These are phyloP conservation scores for Poecile montanus DNA, from an alignment of 2,797 vertebrate species.

Conservation along the genomic window DNA sequence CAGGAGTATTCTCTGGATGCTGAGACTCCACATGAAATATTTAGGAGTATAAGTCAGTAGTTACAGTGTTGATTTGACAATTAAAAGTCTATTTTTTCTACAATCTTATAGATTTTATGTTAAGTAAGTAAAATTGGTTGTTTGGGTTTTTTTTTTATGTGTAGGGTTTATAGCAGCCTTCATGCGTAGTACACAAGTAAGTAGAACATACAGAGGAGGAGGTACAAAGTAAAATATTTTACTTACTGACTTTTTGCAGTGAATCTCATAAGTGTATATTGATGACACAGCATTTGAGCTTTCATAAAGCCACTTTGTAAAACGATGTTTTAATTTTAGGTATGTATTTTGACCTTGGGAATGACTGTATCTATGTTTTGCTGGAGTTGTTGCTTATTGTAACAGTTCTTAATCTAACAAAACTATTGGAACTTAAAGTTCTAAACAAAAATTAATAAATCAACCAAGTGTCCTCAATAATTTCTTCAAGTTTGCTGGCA, in stretches of 20 bases:
- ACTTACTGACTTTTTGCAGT: background rate
- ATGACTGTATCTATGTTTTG: background rate
- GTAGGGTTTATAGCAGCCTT: background rate
- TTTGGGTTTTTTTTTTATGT: background rate
- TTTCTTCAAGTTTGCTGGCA: background rate
- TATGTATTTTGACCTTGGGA: background rate
- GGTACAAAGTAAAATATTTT: background rate
- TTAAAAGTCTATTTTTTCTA: background rate
- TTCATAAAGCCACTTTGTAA: background rate
- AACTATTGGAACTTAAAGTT: background rate
- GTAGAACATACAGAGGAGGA: background rate
- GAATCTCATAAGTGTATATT: background rate
- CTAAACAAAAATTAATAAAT: background rate
- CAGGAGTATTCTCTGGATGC: background rate
- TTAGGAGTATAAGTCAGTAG: background rate
- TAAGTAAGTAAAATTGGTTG: background rate
- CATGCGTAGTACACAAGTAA: background rate
- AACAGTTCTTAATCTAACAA: background rate
- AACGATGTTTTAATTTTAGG: background rate
- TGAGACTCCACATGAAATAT: background rate
- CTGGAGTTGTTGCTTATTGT: background rate
- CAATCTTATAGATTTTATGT: background rate
- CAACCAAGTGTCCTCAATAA: background rate
- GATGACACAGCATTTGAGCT: background rate
- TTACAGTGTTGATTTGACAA: background rate